Evolutionary conservation across 2,888 invertebrate species (phyloP).

Genomic region (Schrankia costaestrigalis): DNA sequence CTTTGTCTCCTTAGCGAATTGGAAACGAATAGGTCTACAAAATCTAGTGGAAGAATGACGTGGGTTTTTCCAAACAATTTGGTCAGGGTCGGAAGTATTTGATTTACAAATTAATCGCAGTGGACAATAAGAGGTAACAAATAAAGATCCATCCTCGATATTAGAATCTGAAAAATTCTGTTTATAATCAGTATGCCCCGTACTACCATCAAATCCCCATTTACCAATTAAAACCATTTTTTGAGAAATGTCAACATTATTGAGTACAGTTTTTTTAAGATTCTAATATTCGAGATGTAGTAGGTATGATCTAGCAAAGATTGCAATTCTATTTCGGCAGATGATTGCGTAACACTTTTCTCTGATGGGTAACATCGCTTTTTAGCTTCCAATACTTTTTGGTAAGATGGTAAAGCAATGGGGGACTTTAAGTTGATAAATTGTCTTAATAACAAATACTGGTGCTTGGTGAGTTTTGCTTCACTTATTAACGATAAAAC

Average conservation of each 20-base stretch:
- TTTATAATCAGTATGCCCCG: constrained; percentile 12
- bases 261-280: constrained; percentile 8
- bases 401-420: constrained; percentile 6
- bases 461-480: constrained; percentile 8
- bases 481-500: constrained; percentile 8
- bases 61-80: neutral
- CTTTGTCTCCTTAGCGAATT: neutral
- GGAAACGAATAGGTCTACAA: neutral
- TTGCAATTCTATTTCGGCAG: constrained; percentile 7
- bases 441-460: constrained; percentile 7
- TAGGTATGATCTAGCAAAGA: constrained; percentile 9
- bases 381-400: constrained; percentile 5
- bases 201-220: no score
- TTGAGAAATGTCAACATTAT: constrained; percentile 2
- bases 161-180: neutral
- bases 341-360: neutral
- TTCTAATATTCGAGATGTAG: constrained; percentile 4
- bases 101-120: neutral
- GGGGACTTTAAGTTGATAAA: constrained; percentile 4
- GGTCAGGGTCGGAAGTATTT: neutral
- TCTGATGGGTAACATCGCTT: constrained; percentile 5
- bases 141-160: neutral
- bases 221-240: constrained; percentile 7
- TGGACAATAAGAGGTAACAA: neutral
- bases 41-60: constrained; percentile 1